Evolutionary conservation across 2,888 invertebrate genomes (phyloP).

Genomic region (Ichneumoninae sp.): DNA sequence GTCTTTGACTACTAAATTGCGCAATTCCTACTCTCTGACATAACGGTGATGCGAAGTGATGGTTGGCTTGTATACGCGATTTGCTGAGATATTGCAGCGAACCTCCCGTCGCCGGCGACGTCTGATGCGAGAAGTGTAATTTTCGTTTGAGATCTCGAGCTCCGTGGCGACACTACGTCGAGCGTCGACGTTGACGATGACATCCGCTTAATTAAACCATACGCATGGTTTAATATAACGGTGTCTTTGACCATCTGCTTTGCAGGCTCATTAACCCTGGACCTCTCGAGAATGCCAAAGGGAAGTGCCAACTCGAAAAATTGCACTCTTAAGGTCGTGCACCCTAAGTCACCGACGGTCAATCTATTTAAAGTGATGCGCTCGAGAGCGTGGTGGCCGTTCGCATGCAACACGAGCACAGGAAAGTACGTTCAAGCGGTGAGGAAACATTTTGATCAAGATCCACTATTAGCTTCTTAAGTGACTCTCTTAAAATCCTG

Average conservation of each 20-base stretch:
- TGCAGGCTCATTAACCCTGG: slow-evolving; percentile 87
- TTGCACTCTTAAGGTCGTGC: slow-evolving; percentile 84
- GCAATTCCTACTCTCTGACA: slow-evolving; percentile 39
- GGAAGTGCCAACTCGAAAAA: slow-evolving; percentile 85
- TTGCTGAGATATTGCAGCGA: slow-evolving; percentile 21
- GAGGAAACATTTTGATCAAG: slow-evolving; percentile 49
- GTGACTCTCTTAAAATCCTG: neutral
- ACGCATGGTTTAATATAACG: slow-evolving; percentile 33
- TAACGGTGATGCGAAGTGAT: slow-evolving; percentile 26
- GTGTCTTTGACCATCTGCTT: slow-evolving; percentile 51
- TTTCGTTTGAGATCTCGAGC: slow-evolving; percentile 56
- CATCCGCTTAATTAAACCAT: slow-evolving; percentile 59
- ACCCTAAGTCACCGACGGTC: slow-evolving; percentile 84
- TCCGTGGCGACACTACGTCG: slow-evolving; percentile 9
- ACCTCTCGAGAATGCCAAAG: slow-evolving; percentile 87
- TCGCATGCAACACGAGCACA: slow-evolving; percentile 80
- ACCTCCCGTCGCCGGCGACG: slow-evolving; percentile 22
- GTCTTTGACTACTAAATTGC: slow-evolving; percentile 11
- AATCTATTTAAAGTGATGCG: slow-evolving; percentile 88
- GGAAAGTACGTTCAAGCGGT: slow-evolving; percentile 79
- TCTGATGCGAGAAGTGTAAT: slow-evolving; percentile 56
- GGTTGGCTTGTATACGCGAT: slow-evolving; percentile 2
- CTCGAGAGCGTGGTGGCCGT: slow-evolving; percentile 90
- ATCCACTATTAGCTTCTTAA: neutral
- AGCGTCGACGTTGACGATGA: slow-evolving; percentile 21